These are phyloP conservation scores for Schizopygopsis pylzovi DNA, from an alignment of 2,797 vertebrate genomes.

Conservation along the genomic window DNA sequence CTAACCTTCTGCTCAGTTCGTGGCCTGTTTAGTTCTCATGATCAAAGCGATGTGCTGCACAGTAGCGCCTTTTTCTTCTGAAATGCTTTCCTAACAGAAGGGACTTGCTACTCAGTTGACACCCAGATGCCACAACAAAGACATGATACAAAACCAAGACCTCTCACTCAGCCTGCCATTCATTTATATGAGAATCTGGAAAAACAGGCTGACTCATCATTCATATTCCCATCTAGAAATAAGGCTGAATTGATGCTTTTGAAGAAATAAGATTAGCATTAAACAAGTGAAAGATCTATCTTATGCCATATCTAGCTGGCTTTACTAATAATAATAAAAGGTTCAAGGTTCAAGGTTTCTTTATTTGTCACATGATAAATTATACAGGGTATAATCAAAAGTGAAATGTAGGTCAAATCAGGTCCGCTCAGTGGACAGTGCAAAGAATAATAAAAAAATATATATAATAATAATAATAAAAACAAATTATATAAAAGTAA, in stretches of 20 bases:
- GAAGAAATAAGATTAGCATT: slow-evolving; percentile 5
- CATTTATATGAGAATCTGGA: slow-evolving; percentile 35
- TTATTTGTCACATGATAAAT: too few species aligned
- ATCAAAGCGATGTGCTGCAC: slow-evolving; percentile 7
- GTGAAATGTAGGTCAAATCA: too few species aligned
- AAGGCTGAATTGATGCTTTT: not conserved
- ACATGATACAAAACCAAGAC: slow-evolving; percentile 27
- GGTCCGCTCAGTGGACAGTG: too few species aligned
- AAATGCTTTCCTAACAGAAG: slow-evolving; percentile 41
- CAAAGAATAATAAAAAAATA: too few species aligned
- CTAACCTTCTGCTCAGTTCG: not conserved
- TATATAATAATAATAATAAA: too few species aligned
- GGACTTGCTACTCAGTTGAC: slow-evolving; percentile 22
- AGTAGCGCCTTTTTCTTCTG: not conserved
- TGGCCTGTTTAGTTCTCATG: slow-evolving; percentile 15
- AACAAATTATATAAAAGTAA: too few species aligned
- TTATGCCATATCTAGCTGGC: not conserved
- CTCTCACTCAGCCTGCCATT: slow-evolving; percentile 33
- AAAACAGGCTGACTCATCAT: slow-evolving; percentile 33
- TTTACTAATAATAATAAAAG: not conserved
- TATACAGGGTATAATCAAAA: too few species aligned
- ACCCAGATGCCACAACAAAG: slow-evolving; percentile 38
- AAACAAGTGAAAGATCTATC: not conserved
- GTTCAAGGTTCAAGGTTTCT: too few species aligned
- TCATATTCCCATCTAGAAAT: not conserved